Evolutionary conservation across 1,140 invertebrate species (phyloP).

Genomic region (Schlechtendalia chinensis): DNA sequence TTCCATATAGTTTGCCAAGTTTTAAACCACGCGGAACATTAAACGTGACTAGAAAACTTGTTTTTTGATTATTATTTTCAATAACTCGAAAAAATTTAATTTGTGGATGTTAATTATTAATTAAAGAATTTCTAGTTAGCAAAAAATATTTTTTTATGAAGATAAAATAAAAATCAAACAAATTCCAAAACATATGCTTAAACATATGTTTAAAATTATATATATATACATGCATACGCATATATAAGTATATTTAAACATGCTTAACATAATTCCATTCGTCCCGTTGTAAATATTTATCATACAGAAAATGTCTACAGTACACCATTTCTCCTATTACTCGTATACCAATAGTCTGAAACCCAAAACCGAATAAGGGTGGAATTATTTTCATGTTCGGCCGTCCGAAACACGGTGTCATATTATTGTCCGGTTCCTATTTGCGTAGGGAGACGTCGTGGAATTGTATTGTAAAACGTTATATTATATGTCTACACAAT

Average conservation of each 20-base stretch:
- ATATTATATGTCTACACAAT: not conserved
- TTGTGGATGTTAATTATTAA: no score
- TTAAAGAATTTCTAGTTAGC: no score
- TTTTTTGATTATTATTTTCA: not conserved
- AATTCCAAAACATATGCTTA: no score
- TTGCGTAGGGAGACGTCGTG: not conserved
- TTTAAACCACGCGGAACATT: not conserved
- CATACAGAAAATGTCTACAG: not conserved
- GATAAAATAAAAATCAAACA: no score
- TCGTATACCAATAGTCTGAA: not conserved
- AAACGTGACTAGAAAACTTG: not conserved
- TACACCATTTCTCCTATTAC: not conserved
- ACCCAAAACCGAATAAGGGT: constrained; percentile 38
- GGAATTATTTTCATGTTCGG: not conserved
- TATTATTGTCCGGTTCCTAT: not conserved
- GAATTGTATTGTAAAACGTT: not conserved
- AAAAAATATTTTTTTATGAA: no score
- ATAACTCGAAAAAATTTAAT: no score
- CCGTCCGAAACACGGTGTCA: not conserved
- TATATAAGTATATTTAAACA: no score
- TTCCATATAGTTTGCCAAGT: not conserved
- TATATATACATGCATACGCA: not conserved
- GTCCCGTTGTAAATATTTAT: not conserved
- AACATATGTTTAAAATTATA: not conserved
- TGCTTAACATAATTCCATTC: no score